A percentile compares a stretch with the other conserved stretches of the same genome.
Conservation (phyloP, 2,888 invertebrate genomes). For the Lepetodrilus schrolli region DNA sequence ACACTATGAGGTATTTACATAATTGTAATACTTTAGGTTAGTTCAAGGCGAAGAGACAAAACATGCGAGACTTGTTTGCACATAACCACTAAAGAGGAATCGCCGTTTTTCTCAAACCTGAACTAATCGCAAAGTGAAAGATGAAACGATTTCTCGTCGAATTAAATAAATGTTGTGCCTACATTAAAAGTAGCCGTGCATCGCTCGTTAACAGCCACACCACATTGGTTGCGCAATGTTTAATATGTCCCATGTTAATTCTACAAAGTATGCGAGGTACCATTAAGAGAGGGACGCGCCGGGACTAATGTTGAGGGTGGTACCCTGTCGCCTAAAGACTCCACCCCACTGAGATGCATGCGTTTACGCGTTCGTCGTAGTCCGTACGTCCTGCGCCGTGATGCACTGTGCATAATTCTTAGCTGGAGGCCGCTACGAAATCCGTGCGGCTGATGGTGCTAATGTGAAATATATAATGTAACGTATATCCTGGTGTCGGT, state of each 20-base stretch:
- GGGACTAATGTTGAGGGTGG: background rate
- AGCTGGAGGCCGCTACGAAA: background rate
- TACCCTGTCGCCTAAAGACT: background rate
- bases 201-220: background rate
- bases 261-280: background rate
- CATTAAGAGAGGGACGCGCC: background rate
- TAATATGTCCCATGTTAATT: constrained; percentile 11
- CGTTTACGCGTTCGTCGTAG: background rate
- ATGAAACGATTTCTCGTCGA: constrained; percentile 22
- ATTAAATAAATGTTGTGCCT: constrained; percentile 12
- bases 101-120: background rate
- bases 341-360: background rate
- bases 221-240: background rate
- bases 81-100: background rate
- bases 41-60: too few species aligned
- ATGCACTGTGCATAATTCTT: background rate
- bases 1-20: too few species aligned
- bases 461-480: too few species aligned
- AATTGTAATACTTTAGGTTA: too few species aligned
- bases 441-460: too few species aligned
- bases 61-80: too few species aligned
- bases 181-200: constrained; percentile 1
- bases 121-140: background rate
- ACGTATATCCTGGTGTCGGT: background rate
- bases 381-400: background rate